phyloP scores from a whole-genome alignment of 2,888 invertebrate species.

The Archaeoteleia sp. region DNA sequence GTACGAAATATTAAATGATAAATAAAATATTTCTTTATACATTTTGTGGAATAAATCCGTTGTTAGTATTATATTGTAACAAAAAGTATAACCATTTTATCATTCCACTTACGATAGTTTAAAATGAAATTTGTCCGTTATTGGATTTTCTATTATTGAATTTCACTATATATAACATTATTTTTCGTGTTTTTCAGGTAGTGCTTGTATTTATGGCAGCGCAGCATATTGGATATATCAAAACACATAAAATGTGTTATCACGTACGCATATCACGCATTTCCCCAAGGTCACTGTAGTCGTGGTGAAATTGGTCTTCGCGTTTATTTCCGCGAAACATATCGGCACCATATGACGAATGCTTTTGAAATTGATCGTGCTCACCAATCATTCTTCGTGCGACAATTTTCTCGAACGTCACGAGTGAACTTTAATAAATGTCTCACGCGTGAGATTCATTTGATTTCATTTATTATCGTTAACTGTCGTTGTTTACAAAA shows the following conservation, averaged over 20 bases:
- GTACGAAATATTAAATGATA: too few species aligned
- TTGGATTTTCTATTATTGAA: too few species aligned
- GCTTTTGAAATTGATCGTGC: conserved; percentile 21
- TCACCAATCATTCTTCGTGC: conserved; percentile 21
- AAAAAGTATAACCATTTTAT: too few species aligned
- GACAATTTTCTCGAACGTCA: conserved; percentile 28
- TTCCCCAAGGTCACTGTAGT: conserved; percentile 21
- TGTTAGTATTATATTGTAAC: too few species aligned
- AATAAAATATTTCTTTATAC: too few species aligned
- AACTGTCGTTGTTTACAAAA: too few species aligned
- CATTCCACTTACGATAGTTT: too few species aligned
- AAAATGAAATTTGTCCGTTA: too few species aligned
- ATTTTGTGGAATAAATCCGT: too few species aligned
- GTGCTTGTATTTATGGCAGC: neutral
- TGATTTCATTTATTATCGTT: conserved; percentile 19
- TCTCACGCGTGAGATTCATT: conserved; percentile 16
- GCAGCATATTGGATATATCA: conserved; percentile 3
- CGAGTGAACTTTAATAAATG: conserved; percentile 26
- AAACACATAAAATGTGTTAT: conserved; percentile 1
- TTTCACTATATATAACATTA: too few species aligned
- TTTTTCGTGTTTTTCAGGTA: too few species aligned
- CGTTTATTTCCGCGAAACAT: conserved; percentile 16
- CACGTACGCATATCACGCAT: conserved; percentile 5
- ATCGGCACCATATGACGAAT: conserved; percentile 8
- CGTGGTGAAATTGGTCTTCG: neutral